These are phyloP conservation scores for Oedothorax gibbosus DNA, from an alignment of 1,140 invertebrate species.

Conservation along the genomic window DNA sequence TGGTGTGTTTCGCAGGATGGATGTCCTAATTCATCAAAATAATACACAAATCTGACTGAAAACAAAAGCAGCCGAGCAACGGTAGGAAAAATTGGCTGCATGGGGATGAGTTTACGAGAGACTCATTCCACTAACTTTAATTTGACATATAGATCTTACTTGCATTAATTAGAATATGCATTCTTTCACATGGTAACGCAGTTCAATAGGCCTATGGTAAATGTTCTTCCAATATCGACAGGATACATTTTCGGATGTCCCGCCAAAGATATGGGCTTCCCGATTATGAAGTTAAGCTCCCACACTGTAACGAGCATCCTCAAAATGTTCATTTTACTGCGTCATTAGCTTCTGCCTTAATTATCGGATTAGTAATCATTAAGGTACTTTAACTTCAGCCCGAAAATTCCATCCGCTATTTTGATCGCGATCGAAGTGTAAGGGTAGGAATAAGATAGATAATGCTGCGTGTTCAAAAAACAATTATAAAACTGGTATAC, in stretches of 20 bases:
- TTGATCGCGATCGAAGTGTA: constrained; percentile 38
- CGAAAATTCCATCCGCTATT: constrained; percentile 39
- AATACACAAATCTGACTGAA: too few relatives aligned
- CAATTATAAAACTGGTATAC: too few relatives aligned
- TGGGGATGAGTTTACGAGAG: too few relatives aligned
- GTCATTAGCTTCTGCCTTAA: constrained; percentile 49
- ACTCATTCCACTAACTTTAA: too few relatives aligned
- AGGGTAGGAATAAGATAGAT: not conserved
- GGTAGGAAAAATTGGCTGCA: too few relatives aligned
- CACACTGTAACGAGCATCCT: constrained; percentile 4
- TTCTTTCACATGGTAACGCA: too few relatives aligned
- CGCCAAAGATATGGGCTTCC: not conserved
- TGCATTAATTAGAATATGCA: too few relatives aligned
- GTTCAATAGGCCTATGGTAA: too few relatives aligned
- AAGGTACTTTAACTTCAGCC: constrained; percentile 38
- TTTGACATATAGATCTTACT: too few relatives aligned
- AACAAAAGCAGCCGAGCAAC: too few relatives aligned
- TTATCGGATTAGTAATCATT: constrained; percentile 55
- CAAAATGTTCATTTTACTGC: constrained; percentile 54
- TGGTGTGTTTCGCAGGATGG: too few relatives aligned
- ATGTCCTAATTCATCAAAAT: too few relatives aligned
- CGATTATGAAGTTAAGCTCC: constrained; percentile 24
- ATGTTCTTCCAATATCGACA: not conserved
- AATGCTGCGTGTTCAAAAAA: not conserved
- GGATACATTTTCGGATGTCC: not conserved